phyloP scores from a whole-genome alignment of 2,113 vertebrate species.

The Tricholaema leucomelas region DNA sequence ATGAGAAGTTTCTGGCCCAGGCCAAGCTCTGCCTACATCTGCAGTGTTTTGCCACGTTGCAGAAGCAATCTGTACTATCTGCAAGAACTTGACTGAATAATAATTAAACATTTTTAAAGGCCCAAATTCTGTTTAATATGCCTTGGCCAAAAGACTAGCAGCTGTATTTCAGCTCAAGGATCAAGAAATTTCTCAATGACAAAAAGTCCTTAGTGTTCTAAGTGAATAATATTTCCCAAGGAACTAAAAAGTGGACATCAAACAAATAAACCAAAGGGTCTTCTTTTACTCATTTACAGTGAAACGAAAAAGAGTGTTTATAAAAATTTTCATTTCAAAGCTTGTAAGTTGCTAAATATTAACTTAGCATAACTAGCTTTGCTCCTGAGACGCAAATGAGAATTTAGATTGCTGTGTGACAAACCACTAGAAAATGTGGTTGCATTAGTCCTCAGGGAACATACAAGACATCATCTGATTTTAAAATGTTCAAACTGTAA shows the following conservation, averaged over 20 bases:
- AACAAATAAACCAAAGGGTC: background rate
- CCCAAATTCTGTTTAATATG: background rate
- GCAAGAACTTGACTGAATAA: background rate
- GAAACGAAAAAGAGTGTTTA: background rate
- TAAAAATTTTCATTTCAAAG: constrained; percentile 1
- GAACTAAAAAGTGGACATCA: background rate
- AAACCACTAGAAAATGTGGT: background rate
- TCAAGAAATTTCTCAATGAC: background rate
- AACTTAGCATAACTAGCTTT: background rate
- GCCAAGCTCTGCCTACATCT: background rate
- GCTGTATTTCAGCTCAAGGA: background rate
- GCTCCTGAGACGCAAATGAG: constrained; percentile 12
- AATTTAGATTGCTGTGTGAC: background rate
- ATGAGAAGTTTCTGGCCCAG: background rate
- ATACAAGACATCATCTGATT: background rate
- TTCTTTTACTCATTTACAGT: background rate
- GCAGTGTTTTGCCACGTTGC: background rate
- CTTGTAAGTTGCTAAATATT: constrained; percentile 3
- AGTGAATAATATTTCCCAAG: background rate
- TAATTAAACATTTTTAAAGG: background rate
- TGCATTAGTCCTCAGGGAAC: background rate
- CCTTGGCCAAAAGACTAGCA: background rate
- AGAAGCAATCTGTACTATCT: background rate
- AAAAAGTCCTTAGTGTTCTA: background rate
- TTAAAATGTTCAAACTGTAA: background rate